Base-by-base conservation (phyloP, 2,797 vertebrate genomes). In the Anniella stebbinsi region DNA sequence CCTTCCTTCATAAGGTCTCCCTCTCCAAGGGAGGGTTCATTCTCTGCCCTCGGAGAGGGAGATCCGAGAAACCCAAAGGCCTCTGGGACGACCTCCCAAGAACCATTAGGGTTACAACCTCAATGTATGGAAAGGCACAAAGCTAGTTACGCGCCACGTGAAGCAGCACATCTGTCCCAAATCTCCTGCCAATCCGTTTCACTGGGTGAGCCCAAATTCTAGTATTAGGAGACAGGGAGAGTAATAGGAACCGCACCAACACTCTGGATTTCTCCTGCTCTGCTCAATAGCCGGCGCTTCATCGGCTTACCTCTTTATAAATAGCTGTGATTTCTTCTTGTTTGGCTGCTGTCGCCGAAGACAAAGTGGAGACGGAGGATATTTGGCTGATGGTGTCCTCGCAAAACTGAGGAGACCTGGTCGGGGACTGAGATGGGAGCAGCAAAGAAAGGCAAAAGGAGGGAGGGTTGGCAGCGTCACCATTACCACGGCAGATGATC, bases 351-450 rank as follows among this genome's bases (percentile, higher is more conserved):
- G 96, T 96, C 82, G 96, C 23, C 1, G 98, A 98, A 11, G 98
- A 98, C 3, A 97, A 96, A 96, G 98, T 99, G 93, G 98, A 98
- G 89, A 97, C 60, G 11, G 98, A 99, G 5, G 98, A 98, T 25
- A 97, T 97, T 18, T 98, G 98, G 95, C 98, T 99, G 96, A 98
- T 97, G 94, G 97, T 97, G 91, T 98, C 98, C 33, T 91, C 0
- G 1, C 98, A 98, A 30, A 89, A 89, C 87, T 95, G 97, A 89
- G 98, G 97, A 75, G 98, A 98, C 87, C 92, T 96, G 75, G 94
- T 94, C 0, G 97, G 97, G 41, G 97, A 97, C 98, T 99, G 80
- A 80, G 23, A 76, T n/a, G n/a, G 87, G 17, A 38, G 63, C 85
- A 88, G 38, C 0, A n/a, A 73, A 87, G 25, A 69, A 63, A 3